A percentile compares a stretch with the other conserved stretches of the same genome.
Evolutionary conservation across 2,888 invertebrate genomes (phyloP).

Genomic region (Incurvaria masculella): DNA sequence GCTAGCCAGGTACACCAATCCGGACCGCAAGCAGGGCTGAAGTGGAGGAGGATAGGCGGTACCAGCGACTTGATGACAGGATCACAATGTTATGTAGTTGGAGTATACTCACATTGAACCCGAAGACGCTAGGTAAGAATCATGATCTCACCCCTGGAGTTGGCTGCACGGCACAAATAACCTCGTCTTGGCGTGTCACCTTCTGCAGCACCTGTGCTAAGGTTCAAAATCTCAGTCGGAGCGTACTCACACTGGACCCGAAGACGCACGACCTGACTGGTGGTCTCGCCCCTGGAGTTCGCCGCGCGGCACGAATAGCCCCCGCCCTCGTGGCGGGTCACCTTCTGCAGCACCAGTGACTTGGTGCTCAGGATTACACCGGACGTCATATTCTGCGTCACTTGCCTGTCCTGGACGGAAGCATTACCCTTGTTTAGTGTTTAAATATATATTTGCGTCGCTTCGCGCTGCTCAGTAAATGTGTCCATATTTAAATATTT

Average conservation of each 20-base stretch:
- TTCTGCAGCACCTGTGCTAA: slow-evolving; percentile 82
- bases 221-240: too few relatives aligned
- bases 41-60: too few relatives aligned
- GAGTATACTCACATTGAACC: slow-evolving; percentile 82
- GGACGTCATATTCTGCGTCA: slow-evolving; percentile 80
- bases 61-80: too few relatives aligned
- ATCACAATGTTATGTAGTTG: too few relatives aligned
- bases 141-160: slow-evolving; percentile 76
- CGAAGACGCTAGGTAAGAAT: slow-evolving; percentile 72
- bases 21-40: too few relatives aligned
- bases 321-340: slow-evolving; percentile 77
- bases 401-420: slow-evolving; percentile 46
- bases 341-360: slow-evolving; percentile 81
- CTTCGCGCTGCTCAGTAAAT: too few relatives aligned
- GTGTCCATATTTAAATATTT: too few relatives aligned
- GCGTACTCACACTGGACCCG: slow-evolving; percentile 78
- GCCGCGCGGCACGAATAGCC: slow-evolving; percentile 80
- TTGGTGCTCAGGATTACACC: slow-evolving; percentile 86
- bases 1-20: too few relatives aligned
- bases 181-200: slow-evolving; percentile 78
- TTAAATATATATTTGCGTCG: too few relatives aligned
- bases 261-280: slow-evolving; percentile 70
- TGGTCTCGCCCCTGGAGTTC: slow-evolving; percentile 78
- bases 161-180: slow-evolving; percentile 80
- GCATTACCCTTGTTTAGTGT: too few relatives aligned